A percentile compares a stretch with the other conserved stretches of the same genome.
Evolutionary conservation across 1,140 invertebrate genomes (phyloP).

Genomic region (Helicoverpa zea): DNA sequence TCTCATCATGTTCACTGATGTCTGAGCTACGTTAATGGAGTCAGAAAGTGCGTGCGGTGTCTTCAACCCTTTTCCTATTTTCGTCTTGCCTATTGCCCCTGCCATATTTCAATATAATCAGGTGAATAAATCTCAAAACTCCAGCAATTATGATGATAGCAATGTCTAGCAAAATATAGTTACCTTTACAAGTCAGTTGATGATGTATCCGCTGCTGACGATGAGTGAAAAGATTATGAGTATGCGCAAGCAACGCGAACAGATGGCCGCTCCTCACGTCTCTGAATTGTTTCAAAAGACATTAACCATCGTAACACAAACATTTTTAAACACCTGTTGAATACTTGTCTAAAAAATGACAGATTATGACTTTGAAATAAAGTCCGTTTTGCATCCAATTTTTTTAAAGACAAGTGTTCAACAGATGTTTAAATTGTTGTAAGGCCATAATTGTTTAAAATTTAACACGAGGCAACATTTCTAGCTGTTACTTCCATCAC

Average conservation of each 20-base stretch:
- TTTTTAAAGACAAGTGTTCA: too few species aligned
- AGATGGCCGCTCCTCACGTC: neutral
- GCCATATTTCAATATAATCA: too few species aligned
- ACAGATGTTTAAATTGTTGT: too few species aligned
- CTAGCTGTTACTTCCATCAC: conserved; percentile 8
- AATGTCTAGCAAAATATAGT: neutral
- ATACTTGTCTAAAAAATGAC: too few species aligned
- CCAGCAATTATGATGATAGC: neutral
- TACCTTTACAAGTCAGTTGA: neutral
- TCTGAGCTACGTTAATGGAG: too few species aligned
- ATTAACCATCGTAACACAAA: neutral
- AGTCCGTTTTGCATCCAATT: too few species aligned
- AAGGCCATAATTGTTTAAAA: conserved; percentile 12
- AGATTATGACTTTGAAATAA: neutral
- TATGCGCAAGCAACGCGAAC: neutral
- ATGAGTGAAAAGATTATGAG: neutral
- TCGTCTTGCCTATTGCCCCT: too few species aligned
- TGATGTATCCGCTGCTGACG: neutral
- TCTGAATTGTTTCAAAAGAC: conserved; percentile 22
- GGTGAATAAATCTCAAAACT: too few species aligned
- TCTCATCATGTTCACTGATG: too few species aligned
- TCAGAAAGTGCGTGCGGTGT: too few species aligned
- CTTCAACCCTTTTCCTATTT: too few species aligned
- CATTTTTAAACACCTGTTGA: neutral
- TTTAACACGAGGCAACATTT: conserved; percentile 10